Conservation (phyloP, 1,140 invertebrate genomes). For the Drosophila gunungcola region DNA sequence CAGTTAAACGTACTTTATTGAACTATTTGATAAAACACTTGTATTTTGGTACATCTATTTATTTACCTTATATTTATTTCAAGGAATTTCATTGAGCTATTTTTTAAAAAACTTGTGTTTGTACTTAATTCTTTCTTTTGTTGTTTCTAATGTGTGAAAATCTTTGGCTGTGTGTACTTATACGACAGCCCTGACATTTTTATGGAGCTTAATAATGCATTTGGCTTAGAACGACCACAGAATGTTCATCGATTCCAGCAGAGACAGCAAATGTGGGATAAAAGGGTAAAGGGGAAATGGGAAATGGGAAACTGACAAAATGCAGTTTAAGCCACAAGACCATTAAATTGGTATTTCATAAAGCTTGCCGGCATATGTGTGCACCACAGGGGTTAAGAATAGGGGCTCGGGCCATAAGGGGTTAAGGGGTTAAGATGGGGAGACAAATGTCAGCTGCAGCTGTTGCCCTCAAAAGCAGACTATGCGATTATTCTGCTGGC, state of each 20-base stretch:
- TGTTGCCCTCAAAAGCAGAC: conserved; percentile 31
- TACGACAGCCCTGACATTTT: conserved; percentile 30
- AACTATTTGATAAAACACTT: too few species aligned
- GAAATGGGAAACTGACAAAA: conserved; percentile 4
- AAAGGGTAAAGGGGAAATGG: neutral
- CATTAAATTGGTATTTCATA: conserved; percentile 40
- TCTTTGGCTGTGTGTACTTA: conserved; percentile 5
- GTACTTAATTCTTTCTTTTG: neutral
- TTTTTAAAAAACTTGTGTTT: neutral
- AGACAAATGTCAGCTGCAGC: conserved; percentile 23
- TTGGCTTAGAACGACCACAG: conserved; percentile 40
- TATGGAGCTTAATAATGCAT: conserved; percentile 49
- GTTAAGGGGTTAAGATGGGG: neutral
- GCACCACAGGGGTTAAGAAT: conserved; percentile 19
- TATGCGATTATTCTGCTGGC: conserved; percentile 39
- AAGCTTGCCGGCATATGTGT: conserved; percentile 15
- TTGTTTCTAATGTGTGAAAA: neutral
- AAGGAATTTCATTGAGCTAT: too few species aligned
- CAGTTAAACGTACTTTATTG: too few species aligned
- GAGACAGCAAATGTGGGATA: conserved; percentile 1
- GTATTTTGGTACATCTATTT: too few species aligned
- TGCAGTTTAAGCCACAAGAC: conserved; percentile 29
- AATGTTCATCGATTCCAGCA: conserved; percentile 23
- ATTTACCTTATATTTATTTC: too few species aligned
- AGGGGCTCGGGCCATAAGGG: neutral